Evolutionary conservation across 2,888 invertebrate genomes (phyloP), one percentile per base, ranked within the genome.

Genomic region (Abrostola tripartita): DNA sequence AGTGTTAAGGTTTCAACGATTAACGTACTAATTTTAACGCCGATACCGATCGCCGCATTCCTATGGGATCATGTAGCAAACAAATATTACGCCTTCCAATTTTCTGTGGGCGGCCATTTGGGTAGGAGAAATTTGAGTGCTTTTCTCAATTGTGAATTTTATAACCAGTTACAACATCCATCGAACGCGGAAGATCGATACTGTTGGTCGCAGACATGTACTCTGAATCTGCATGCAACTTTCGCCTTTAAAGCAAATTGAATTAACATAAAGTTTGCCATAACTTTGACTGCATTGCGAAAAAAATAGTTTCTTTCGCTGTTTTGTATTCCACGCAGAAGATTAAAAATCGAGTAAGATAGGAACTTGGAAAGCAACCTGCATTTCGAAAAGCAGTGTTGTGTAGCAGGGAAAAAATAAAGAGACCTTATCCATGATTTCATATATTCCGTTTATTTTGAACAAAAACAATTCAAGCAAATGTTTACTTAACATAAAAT

Each of bases 21-120:
- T 83, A 86, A 77, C 73, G 60, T 74, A 80, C 80, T 82, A 85
- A 85, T 86, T 84, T 78, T 81, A 81, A 79, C 76, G 70, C 65
- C 74, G 61, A 76, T 77, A 68, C 59, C 61, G 77, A 79, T 70
- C 70, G 63, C 65, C 74, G 70, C 70, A 78, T 82, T 82, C 71
- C 70, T 74, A 62, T 57, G 65, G 71, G 73, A 78, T 77, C 72
- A 74, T 65, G 61, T 62, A 73, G 74, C 62, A 62, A 74, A 74
- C 65, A 59, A 66, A 67, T 50, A 73, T 71, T 65, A 65, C 64
- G 70, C 68, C 57, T 68, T 74, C 55, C 54, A 72, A 68, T 68
- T 68, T 68, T 47, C 54, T 58, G 58, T 68, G 72, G 75, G 68
- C 61, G 63, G 60, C 69, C 56, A 62, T 63, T 65, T 52, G 52